phyloP scores from a whole-genome alignment of 2,888 invertebrate genomes.

The Cylindroiulus punctatus region DNA sequence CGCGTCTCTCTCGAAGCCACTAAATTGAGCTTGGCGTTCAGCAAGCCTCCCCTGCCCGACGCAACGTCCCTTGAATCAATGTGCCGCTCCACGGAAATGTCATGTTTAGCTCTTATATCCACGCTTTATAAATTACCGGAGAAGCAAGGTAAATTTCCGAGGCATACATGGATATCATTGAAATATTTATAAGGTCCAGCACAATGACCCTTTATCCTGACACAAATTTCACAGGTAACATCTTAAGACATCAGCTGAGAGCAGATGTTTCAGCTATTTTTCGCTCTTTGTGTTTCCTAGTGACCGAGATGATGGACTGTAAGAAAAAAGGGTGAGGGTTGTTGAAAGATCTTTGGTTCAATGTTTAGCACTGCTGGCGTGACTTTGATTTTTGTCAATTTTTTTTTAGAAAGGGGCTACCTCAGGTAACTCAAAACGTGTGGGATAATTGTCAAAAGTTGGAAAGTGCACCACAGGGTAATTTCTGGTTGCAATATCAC shows the following conservation, averaged over 20 bases:
- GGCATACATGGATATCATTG: neutral
- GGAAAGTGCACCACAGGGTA: neutral
- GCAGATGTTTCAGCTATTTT: neutral
- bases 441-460: constrained; percentile 41
- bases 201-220: neutral
- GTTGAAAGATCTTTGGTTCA: neutral
- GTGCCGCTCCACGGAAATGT: constrained; percentile 42
- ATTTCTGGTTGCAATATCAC: neutral
- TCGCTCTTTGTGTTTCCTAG: neutral
- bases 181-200: neutral
- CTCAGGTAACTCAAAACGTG: neutral
- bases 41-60: constrained; percentile 46
- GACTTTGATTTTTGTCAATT: neutral
- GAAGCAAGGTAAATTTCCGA: constrained; percentile 39
- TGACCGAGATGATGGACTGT: neutral
- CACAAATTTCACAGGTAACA: neutral
- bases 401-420: neutral
- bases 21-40: constrained; percentile 47
- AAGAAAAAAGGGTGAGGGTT: neutral
- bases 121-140: constrained; percentile 49
- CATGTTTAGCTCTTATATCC: constrained; percentile 49
- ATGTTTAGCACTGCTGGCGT: too few species aligned
- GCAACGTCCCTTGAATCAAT: neutral
- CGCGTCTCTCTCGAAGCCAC: constrained; percentile 50
- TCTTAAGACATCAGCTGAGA: neutral